Evolutionary conservation across 2,113 vertebrate species (phyloP), one percentile per base, ranked within the genome.

Genomic region (Catharus minimus): DNA sequence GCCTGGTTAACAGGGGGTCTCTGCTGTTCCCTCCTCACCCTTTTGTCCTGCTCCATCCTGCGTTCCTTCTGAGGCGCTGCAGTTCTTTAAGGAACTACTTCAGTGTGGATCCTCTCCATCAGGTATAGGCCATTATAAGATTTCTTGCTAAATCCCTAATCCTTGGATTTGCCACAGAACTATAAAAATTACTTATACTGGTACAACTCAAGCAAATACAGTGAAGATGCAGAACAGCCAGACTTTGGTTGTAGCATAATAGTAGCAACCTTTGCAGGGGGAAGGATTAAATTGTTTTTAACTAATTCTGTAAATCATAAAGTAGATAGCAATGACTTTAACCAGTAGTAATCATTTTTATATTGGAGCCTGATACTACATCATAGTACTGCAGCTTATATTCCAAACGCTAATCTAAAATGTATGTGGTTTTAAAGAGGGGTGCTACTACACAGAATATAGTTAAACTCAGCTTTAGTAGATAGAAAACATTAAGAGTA

Each of bases 1-100:
- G 9, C 7, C 9, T 2, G 0, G 0, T 38, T 21, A 38, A 4
- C 8, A 6, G 2, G 20, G 28, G 18, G 2, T 69, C 11, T 11
- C 23, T 47, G 26, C 15, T 71, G 3, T 17, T 53, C 27, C 12
- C 8, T 74, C 22, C 9, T 60, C 16, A 4, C 6, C 1, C 8
- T n/a, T 17, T 28, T 75, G 10, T 8, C 6, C 9, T 32, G 38
- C 22, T 38, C 8, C 10, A 22, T 1, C 1, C 2, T 26, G 21
- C 32, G 11, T 13, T 26, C 15, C 13, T 15, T 71, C 14, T 1
- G 1, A 1, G 1, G 18, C 27, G 30, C 26, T 77, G 43, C 33
- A 47, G 14, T 28, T 60, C 24, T 52, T 33, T 2, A 68, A 18
- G 22, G 24, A 56, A 23, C 8, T 53, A 39, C 15, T 87, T 14